Base-by-base conservation (phyloP, 23 tunicate species). In the Trididemnum nubilum region DNA sequence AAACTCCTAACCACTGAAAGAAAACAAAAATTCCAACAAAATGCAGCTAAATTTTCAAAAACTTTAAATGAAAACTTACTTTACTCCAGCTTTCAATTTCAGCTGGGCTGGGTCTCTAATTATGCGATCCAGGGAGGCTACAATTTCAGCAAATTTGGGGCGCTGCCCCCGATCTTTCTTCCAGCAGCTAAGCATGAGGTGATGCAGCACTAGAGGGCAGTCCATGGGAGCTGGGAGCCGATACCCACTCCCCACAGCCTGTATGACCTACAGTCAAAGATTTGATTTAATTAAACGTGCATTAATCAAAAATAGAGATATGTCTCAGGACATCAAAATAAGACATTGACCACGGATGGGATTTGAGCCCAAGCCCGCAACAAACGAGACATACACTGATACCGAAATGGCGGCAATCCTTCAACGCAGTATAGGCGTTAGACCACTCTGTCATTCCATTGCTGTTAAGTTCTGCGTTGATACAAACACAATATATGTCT, bases 221-320 rank as follows among this genome's bases (percentile, higher is more conserved):
- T 89, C 97, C 92, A 86, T 85, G 33, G 97, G 96, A 24, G 94
- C 96, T n/a, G 99, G 99, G 22, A 96, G 79, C 0, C 99, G 90
- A 67, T 96, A 96, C 0, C 97, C 99, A 52, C 97, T 81, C 5
- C 77, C 97, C 29, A 96, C 94, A 5, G 96, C 97, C 35, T 93
- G 85, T 24, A 96, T 96, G 12, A 96, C 99, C 99, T 96, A 71
- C 34, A 33, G 2, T 7, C 9, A 44, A 63, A 63, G 57, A 12
- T 49, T 49, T 49, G 12, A 49, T 49, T 9, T 49, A 49, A 49
- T 49, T 12, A n/a, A n/a, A n/a, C n/a, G n/a, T n/a, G n/a, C n/a
- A n/a, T n/a, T n/a, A n/a, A n/a, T n/a, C n/a, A n/a, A n/a, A n/a
- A n/a, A n/a, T n/a, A n/a, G n/a, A n/a, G n/a, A n/a, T n/a, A n/a